These are phyloP conservation scores for Spongia lamella DNA, from an alignment of 37 sponge, comb jelly and placozoan species.

Conservation along the genomic window DNA sequence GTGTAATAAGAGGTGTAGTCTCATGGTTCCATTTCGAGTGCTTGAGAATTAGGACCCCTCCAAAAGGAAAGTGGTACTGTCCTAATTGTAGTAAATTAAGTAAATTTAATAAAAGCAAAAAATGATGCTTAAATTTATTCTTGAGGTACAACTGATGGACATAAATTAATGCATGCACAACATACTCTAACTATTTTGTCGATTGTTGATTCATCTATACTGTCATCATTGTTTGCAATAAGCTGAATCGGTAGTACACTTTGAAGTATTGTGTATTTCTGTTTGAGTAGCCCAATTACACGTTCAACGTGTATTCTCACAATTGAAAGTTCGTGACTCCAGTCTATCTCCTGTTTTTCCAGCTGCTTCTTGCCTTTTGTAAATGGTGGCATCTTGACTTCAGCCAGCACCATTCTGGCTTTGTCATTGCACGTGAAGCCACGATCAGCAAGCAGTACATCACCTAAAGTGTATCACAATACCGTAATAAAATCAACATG, in stretches of 20 bases:
- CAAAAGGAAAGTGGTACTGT: conserved; percentile 9
- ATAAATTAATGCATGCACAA: conserved; percentile 15
- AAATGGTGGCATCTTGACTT: conserved; percentile 56
- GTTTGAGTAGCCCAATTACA: conserved; percentile 58
- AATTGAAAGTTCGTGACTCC: conserved; percentile 32
- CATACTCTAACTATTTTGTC: conserved; percentile 32
- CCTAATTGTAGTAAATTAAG: conserved; percentile 2
- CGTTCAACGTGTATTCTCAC: conserved; percentile 50
- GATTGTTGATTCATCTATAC: background rate
- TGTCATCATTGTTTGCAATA: background rate
- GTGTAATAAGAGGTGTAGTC: background rate
- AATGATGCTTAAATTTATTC: background rate
- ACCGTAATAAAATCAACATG: background rate
- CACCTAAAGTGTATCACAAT: background rate
- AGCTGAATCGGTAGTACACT: conserved; percentile 17
- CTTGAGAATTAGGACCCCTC: too few relatives aligned
- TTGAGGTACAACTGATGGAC: conserved; percentile 14
- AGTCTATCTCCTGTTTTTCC: conserved; percentile 33
- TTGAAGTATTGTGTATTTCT: conserved; percentile 54
- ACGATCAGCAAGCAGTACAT: conserved; percentile 49
- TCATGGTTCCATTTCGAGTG: background rate
- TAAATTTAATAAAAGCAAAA: background rate
- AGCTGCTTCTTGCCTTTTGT: conserved; percentile 54
- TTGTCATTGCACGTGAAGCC: conserved; percentile 50
- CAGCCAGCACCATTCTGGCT: conserved; percentile 27